Evolutionary conservation across 35 echinoderm and acorn worm genomes (phyloP).

Genomic region (Apostichopus californicus): DNA sequence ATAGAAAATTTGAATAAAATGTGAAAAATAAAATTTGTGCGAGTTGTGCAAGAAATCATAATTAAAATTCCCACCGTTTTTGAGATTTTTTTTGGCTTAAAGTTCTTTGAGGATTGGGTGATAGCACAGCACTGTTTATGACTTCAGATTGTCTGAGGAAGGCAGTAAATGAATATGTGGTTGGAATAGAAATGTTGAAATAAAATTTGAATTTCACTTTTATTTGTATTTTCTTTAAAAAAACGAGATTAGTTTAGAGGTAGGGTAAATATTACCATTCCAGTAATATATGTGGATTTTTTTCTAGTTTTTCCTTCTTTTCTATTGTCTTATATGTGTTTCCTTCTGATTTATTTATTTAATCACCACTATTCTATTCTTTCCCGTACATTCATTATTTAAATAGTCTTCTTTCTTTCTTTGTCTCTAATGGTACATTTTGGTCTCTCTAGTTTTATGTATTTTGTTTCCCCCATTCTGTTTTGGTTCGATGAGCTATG

Average conservation of each 20-base stretch:
- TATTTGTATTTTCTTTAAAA: too few species aligned
- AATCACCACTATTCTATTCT: neutral
- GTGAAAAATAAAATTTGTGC: too few species aligned
- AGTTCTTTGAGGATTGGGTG: too few species aligned
- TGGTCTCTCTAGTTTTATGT: neutral
- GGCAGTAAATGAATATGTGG: too few species aligned
- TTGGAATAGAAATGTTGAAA: too few species aligned
- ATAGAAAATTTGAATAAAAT: too few species aligned
- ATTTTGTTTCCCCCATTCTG: neutral
- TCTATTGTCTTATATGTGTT: neutral
- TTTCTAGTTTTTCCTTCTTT: neutral
- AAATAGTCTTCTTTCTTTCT: neutral
- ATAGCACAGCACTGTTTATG: too few species aligned
- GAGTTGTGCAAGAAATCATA: too few species aligned
- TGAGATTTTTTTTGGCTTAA: too few species aligned
- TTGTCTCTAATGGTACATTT: neutral
- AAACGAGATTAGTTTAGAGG: neutral
- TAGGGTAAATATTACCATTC: neutral
- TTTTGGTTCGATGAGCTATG: conserved; percentile 8
- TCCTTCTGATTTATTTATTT: neutral
- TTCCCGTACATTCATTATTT: neutral
- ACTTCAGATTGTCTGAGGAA: too few species aligned
- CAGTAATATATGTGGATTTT: neutral
- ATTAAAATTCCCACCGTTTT: too few species aligned
- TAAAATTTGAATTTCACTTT: too few species aligned